Base-by-base conservation (phyloP, 2,113 vertebrate species). In the Pteruthius melanotis region DNA sequence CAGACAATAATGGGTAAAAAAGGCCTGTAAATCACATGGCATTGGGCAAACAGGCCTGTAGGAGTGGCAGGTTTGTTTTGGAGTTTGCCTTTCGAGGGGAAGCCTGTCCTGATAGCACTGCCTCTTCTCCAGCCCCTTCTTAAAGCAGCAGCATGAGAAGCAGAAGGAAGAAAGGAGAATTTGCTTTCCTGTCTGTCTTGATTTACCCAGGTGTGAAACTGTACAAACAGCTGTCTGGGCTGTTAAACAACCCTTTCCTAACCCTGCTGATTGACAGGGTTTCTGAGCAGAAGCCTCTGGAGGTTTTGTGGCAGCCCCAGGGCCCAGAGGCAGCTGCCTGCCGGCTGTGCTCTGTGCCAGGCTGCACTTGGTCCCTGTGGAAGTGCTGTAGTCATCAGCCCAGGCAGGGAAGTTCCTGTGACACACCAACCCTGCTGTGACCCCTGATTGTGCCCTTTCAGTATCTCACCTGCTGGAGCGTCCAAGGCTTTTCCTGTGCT, bases 1-100 rank as follows among this genome's bases (percentile, higher is more conserved):
- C 16, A 19, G 50, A 42, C 45, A 77, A 35, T 9, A 60, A 18
- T 1, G 5, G 44, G 39, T 20, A 0, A 27, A 61, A 69, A 28
- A 24, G 8, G 5, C 17, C 37, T 31, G 57, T 19, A 50, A 74
- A 74, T 22, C 45, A 28, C 21, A 30, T 16, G 37, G 24, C 27
- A 5, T 3, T n/a, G 68, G n/a, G 42, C n/a, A 77, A 56, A 40
- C 0, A 33, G n/a, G 4, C 13, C 59, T 2, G 1, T 0, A 37
- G 50, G 26, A 57, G 15, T 5, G 31, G 21, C 50, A 59, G 26
- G 31, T 35, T 60, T 74, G 40, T 1, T 5, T 39, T 31, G 60
- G 18, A 13, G 26, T 31, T 69, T 40, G 17, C 11, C 15, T 37
- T 35, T 61, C 22, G 6, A 61, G 7, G 11, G 9, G 20, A 2